Base-by-base conservation (phyloP, 2,113 vertebrate genomes). In the Forbesichthys agassizii region DNA sequence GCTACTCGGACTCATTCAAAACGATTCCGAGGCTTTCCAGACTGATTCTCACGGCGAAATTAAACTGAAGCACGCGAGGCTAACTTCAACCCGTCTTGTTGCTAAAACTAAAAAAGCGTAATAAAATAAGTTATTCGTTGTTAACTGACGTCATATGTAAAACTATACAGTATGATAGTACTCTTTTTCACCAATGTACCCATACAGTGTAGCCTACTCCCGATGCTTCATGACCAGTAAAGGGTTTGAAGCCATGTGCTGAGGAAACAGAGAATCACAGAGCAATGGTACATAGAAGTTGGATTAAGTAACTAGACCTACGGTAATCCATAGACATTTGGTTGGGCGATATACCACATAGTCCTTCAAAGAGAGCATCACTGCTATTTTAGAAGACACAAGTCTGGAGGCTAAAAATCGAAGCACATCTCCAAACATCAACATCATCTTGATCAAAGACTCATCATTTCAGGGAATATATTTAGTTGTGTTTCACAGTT, bases 381-480 rank as follows among this genome's bases (percentile, higher is more conserved):
- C 58, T 55, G 58, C 13, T 61, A 49, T 3, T 53, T 27, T 42
- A 67, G 52, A 48, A 48, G 42, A 51, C n/a, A 11, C 46, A 5
- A 68, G 58, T 11, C 9, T 13, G 16, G 3, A 42, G 36, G 36
- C 36, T 42, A 36, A 10, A 53, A 52, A 69, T 58, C n/a, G 64
- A 64, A 56, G 36, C 33, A 12, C 18, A 16, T 36, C 56, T 54
- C 49, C 46, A 60, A 14, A 9, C 12, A 9, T 3, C 27, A 27
- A 2, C 27, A 27, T 27, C 27, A 46, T 42, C 55, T 8, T 61
- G 46, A 68, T 77, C 68, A 64, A 74, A 81, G 68, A 68, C 18
- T 59, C 74, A 62, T 55, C 48, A 65, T 64, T 62, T 1, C 47
- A 61, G 68, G 71, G 63, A 82, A 76, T 64, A 63, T 46, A 48